Evolutionary conservation across 2,888 invertebrate species (phyloP), one percentile per base, ranked within the genome.

Genomic region (Gerosis bhagava): DNA sequence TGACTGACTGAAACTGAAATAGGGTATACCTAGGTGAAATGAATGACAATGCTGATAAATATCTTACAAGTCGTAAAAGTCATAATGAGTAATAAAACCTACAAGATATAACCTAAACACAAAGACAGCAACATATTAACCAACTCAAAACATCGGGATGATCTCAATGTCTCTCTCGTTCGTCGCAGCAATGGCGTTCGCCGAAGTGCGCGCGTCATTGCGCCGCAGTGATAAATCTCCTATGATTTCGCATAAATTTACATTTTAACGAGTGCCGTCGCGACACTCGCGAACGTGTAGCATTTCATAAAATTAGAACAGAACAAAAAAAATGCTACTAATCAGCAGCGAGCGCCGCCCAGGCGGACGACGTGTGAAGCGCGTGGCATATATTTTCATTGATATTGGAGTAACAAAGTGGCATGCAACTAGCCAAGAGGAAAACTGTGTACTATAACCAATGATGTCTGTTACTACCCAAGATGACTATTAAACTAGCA

Each of bases 171-270:
- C 12, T 15, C 17, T 40, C 40, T 21, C 40, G 40, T 16, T 42
- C 41, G 53, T 64, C 35, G 15, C 36, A n/a, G n/a, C n/a, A n/a
- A n/a, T n/a, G 25, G 16, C 31, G 40, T 75, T 70, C 70, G 56
- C 51, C 63, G 70, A 73, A 77, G 54, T 53, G 60, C 73, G 66
- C 68, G 66, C 68, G 71, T 76, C 75, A 73, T 66, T 70, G 70
- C 63, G 59, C 53, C 50, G 53, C 56, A 56, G 55, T 44, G 62
- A 75, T 83, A 82, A 82, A 83, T 83, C 81, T 68, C 56, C n/a
- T 53, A 56, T 50, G 68, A 74, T 73, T 77, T 65, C 67, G 65
- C 75, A 82, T 83, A 83, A 82, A 83, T 81, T 77, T 70, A 70
- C 72, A 73, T 80, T 70, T 81, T 76, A 81, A 82, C 73, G 58